Base-by-base conservation (phyloP, 2,797 vertebrate species). In the Denticeps clupeoides region DNA sequence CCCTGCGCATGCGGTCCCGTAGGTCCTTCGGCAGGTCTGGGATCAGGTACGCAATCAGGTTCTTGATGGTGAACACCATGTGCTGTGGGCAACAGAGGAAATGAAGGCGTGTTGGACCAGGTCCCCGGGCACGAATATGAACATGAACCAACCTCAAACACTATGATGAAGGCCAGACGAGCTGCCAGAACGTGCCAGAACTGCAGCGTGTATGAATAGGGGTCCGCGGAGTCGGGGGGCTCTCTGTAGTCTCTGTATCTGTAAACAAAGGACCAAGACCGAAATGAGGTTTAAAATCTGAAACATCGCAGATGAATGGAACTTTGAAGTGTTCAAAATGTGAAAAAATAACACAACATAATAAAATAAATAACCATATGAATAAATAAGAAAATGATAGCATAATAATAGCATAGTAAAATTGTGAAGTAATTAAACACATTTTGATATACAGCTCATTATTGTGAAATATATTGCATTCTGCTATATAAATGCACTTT, bases 131-230 rank as follows among this genome's bases (percentile, higher is more conserved):
- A n/a, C 12, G 32, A n/a, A 32, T 13, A 7, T 25, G 12, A 7
- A 16, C 9, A 15, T 18, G n/a, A 38, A 19, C 87, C 74, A 27
- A 97, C 95, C 91, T 99, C 94, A 68, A 99, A 99, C 27, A 99
- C 93, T 1, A 97, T 98, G 58, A 99, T 97, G 81, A 99, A 98
- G 65, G 95, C 93, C 70, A 99, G 52, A 7, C 94, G 83, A 35
- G 94, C 94, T 54, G 95, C 95, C 41, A 99, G 72, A 59, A 99
- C 93, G 38, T 98, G 94, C 94, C 94, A 99, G 71, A 98, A 99
- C 61, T 99, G 95, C 55, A 98, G 76, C 22, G 94, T 99, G 78
- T 97, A 97, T 25, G 97, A 91, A 26, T 99, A 99, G 0, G 91
- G 92, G 37, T 75, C 79, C 0, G 78, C 57, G 61, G 87, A 92